A percentile compares a stretch with the other conserved stretches of the same genome.
phyloP scores from a whole-genome alignment of 2,888 invertebrate genomes.

The Athetis lepigone region DNA sequence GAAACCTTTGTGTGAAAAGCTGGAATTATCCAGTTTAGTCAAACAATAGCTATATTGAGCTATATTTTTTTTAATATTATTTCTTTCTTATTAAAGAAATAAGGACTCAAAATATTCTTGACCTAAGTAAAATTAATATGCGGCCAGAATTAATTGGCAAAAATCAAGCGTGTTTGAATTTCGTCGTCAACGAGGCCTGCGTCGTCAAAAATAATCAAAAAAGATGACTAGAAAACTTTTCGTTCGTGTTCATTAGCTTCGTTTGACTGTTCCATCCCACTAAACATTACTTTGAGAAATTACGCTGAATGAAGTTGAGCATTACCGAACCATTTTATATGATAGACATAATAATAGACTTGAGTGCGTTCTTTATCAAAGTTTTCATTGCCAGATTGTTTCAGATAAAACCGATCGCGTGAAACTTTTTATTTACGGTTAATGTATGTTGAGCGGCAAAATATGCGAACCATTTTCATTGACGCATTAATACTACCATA shows the following conservation, averaged over 20 bases:
- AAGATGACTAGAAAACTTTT: not conserved
- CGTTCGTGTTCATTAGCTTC: slow-evolving; percentile 15
- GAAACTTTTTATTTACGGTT: not conserved
- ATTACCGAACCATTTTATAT: slow-evolving; percentile 16
- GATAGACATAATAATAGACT: slow-evolving; percentile 14
- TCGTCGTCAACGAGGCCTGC: not conserved
- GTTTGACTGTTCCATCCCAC: slow-evolving; percentile 32
- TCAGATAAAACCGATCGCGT: slow-evolving; percentile 4
- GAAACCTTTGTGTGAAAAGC: too few species aligned
- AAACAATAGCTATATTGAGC: too few species aligned
- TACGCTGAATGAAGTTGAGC: slow-evolving; percentile 17
- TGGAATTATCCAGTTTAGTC: too few species aligned
- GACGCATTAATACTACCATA: too few species aligned
- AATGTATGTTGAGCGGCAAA: not conserved
- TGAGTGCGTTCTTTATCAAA: slow-evolving; percentile 21
- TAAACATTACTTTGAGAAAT: slow-evolving; percentile 44
- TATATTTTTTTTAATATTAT: too few species aligned
- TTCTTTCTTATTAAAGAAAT: too few species aligned
- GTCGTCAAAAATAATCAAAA: not conserved
- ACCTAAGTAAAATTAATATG: too few species aligned
- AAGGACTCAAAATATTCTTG: too few species aligned
- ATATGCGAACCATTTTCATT: too few species aligned
- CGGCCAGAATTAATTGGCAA: not conserved
- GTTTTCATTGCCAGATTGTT: slow-evolving; percentile 22
- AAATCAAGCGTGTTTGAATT: not conserved